Evolutionary conservation across 1,140 invertebrate genomes (phyloP).

Genomic region (Zaprionus lachaisei): DNA sequence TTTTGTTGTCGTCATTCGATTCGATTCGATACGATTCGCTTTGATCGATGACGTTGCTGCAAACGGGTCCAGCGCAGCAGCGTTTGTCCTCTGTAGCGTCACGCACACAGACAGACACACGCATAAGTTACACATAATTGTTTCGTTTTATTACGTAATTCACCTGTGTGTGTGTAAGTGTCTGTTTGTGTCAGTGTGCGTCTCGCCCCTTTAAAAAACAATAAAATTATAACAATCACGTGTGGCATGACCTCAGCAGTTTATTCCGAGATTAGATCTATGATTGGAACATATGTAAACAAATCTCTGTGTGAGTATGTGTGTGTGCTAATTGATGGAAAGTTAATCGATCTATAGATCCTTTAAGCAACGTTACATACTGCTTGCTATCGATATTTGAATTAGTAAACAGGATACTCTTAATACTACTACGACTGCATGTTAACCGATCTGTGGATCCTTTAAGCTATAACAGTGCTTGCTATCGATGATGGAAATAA

Average conservation of each 20-base stretch:
- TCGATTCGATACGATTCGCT: constrained; percentile 3
- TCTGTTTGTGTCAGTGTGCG: constrained; percentile 5
- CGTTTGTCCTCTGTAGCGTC: constrained; percentile 22
- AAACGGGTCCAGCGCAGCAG: constrained; percentile 3
- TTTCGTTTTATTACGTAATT: constrained; percentile 46
- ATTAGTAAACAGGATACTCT: not conserved
- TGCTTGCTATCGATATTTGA: not conserved
- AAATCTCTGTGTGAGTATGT: not conserved
- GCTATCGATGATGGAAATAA: no score
- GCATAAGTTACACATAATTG: constrained; percentile 29
- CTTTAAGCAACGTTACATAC: not conserved
- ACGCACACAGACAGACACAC: constrained; percentile 10
- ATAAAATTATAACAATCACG: constrained; percentile 21
- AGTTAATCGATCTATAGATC: not conserved
- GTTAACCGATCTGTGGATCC: not conserved
- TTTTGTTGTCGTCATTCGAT: constrained; percentile 19
- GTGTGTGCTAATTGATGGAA: not conserved
- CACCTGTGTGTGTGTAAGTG: constrained; percentile 1
- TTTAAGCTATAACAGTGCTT: not conserved
- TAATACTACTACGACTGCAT: not conserved
- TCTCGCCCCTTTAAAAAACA: constrained; percentile 22
- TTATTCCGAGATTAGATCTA: constrained; percentile 24
- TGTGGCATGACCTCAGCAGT: constrained; percentile 26
- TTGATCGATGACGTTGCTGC: not conserved
- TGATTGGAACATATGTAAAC: not conserved